Base-by-base conservation (phyloP, 2,797 vertebrate genomes). In the Pseudochaenichthys georgianus region DNA sequence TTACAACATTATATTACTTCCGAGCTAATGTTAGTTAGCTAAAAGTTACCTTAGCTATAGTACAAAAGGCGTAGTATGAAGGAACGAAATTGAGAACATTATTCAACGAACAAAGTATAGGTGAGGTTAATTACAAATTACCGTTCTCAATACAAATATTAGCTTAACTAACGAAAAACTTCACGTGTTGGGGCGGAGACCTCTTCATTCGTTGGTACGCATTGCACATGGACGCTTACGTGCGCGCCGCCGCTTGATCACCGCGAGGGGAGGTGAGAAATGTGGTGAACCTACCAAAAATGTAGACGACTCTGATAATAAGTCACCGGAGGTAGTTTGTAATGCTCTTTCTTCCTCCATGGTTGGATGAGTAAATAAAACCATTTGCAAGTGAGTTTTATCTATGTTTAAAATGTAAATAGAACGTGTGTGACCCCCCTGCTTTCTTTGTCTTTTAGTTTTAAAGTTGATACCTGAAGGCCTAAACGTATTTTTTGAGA, bases 21-120 rank as follows among this genome's bases (percentile, higher is more conserved):
- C 58, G 51, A 58, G 19, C 21, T 52, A 63, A 51, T 13, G 3
- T 42, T 65, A 54, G 69, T 21, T 55, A 57, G 66, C 61, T 60
- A 23, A 48, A 63, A 17, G 12, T 41, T 66, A 51, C 38, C 15
- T 73, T 15, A 52, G 45, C 55, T 19, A 5, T 6, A 9, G 8
- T 5, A 7, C 28, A 34, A 34, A n/a, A 0, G 10, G 28, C 4
- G 8, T 2, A 11, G 13, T 51, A 28, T 4, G 9, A 13, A 21
- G 4, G 6, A 42, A 5, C 53, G 9, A 17, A 28, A 34, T 2
- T 16, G 7, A n/a, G 61, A 10, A 31, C 31, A 19, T 41, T 19
- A 34, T 23, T 65, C 46, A 21, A 12, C 4, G 0, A 50, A 50
- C n/a, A 53, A 64, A 10, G 0, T 9, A 16, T 0, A 21, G 0